Evolutionary conservation across 2,113 vertebrate species (phyloP).

Genomic region (Cyanistes caeruleus): DNA sequence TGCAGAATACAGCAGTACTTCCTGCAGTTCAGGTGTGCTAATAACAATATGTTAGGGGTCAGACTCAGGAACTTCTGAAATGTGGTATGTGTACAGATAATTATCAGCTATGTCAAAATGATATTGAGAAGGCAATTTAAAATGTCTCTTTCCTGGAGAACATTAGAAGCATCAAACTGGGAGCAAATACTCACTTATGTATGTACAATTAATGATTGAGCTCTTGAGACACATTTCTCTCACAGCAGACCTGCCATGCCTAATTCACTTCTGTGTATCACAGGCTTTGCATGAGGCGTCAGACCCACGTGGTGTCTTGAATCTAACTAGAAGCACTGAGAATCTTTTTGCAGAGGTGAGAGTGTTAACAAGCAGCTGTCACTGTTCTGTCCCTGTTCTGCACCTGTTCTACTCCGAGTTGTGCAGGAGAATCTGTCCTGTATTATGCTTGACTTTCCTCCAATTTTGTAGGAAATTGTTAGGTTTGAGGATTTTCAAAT

Average conservation of each 20-base stretch:
- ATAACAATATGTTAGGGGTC: neutral
- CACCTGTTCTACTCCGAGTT: neutral
- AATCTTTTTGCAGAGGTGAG: neutral
- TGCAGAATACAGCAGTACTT: neutral
- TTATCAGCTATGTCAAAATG: neutral
- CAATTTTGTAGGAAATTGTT: neutral
- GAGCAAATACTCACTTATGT: neutral
- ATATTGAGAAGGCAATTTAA: neutral
- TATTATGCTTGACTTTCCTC: neutral
- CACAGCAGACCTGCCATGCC: neutral
- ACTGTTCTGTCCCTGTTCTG: neutral
- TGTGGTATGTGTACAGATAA: accelerated
- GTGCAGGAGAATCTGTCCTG: neutral
- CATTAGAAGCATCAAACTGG: neutral
- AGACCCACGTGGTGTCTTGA: neutral
- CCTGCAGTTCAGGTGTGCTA: neutral
- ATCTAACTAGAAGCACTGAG: neutral
- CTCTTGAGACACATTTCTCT: neutral
- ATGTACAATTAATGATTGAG: neutral
- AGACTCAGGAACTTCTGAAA: neutral
- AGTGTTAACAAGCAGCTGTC: neutral
- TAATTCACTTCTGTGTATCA: neutral
- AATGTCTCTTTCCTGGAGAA: neutral
- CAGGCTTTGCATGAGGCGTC: neutral
- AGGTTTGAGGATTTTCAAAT: neutral